These are phyloP conservation scores for Gnathonemus longibarbis DNA, from an alignment of 2,113 vertebrate genomes.

Conservation along the genomic window DNA sequence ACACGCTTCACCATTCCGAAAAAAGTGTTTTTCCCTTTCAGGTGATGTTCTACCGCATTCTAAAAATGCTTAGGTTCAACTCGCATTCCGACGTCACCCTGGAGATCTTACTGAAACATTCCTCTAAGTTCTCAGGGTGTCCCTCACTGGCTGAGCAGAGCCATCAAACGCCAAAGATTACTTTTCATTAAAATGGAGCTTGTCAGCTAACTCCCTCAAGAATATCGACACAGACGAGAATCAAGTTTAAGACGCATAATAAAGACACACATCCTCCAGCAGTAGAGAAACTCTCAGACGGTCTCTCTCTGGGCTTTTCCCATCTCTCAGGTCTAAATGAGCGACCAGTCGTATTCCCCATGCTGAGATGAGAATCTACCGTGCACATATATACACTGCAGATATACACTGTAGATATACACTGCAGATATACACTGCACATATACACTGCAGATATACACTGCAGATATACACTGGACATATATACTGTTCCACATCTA, in stretches of 20 bases:
- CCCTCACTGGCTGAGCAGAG: not conserved
- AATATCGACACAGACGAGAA: not conserved
- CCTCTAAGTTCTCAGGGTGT: not conserved
- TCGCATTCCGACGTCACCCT: not conserved
- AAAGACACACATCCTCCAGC: not conserved
- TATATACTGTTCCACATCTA: not conserved
- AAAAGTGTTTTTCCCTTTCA: not conserved
- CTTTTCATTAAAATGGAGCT: not conserved
- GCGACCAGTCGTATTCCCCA: not conserved
- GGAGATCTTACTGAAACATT: not conserved
- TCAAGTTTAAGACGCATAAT: not conserved
- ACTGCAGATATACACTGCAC: too few relatives aligned
- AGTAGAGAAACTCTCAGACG: not conserved
- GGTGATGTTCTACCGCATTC: not conserved
- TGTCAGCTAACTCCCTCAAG: not conserved
- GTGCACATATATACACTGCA: too few relatives aligned
- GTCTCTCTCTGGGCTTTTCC: not conserved
- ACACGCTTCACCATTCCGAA: not conserved
- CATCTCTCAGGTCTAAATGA: not conserved
- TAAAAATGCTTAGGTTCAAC: not conserved
- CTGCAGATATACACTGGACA: not conserved
- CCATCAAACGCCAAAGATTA: not conserved
- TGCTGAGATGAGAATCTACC: not conserved
- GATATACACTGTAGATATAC: too few relatives aligned
- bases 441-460: not conserved